Conservation (phyloP, 2,113 vertebrate species). For the Salvelinus namaycush region DNA sequence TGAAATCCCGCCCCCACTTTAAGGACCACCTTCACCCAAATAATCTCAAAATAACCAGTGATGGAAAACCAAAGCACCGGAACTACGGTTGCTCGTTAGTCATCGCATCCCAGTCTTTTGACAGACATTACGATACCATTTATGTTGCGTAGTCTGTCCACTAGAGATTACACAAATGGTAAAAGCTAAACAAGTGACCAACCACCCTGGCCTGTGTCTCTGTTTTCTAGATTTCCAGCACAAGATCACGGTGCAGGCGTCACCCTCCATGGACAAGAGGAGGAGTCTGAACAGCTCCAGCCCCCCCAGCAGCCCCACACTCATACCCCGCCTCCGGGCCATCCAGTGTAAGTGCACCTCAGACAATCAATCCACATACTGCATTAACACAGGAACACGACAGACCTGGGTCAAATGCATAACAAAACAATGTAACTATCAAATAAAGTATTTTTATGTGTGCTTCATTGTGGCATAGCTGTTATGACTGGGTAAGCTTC, state of each 20-base stretch:
- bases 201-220: neutral
- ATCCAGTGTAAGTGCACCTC: conserved; percentile 83
- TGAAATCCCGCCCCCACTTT: no score
- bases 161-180: no score
- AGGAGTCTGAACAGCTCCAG: conserved; percentile 89
- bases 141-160: no score
- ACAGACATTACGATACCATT: no score
- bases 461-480: neutral
- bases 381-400: neutral
- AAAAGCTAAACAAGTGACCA: neutral
- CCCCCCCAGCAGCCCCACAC: conserved; percentile 89
- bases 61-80: no score
- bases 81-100: no score
- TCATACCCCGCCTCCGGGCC: conserved; percentile 91
- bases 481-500: neutral
- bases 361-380: neutral
- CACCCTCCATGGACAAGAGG: conserved; percentile 90
- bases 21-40: no score
- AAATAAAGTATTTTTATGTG: neutral
- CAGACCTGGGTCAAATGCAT: neutral
- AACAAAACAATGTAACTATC: neutral
- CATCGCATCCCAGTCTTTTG: no score
- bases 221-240: conserved; percentile 88
- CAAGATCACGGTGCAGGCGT: conserved; percentile 96
- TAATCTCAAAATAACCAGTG: no score